phyloP scores from a whole-genome alignment of 2,888 invertebrate genomes.

The Diarsia dahlii region DNA sequence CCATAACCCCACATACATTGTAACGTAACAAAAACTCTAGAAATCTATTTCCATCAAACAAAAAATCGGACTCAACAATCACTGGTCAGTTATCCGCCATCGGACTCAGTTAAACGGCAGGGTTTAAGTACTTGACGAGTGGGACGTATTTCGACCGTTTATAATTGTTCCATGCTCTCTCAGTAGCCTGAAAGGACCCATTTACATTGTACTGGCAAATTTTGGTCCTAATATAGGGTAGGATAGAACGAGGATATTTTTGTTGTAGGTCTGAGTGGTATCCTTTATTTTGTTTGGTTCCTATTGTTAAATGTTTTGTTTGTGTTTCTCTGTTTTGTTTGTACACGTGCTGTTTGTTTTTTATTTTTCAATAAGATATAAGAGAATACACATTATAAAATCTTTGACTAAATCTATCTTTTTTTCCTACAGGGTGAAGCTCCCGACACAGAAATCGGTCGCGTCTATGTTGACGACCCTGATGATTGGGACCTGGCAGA shows the following conservation, averaged over 20 bases:
- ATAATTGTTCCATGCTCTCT: constrained; percentile 23
- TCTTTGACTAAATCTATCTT: background rate
- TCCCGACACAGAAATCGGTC: constrained; percentile 96
- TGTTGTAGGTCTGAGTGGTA: background rate
- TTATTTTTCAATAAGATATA: background rate
- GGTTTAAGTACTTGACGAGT: constrained; percentile 16
- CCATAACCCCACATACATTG: background rate
- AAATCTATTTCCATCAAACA: constrained; percentile 5
- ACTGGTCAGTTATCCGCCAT: constrained; percentile 16
- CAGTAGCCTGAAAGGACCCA: constrained; percentile 7
- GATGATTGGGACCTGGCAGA: constrained; percentile 99
- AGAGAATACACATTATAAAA: background rate
- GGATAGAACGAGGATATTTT: constrained; percentile 5
- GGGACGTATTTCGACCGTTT: constrained; percentile 30
- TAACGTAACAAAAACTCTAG: background rate
- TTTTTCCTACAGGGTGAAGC: constrained; percentile 91
- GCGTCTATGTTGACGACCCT: constrained; percentile 97
- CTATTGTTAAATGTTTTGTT: constrained; percentile 5
- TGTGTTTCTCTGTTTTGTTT: background rate
- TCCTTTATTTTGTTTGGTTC: background rate
- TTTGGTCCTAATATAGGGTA: constrained; percentile 2
- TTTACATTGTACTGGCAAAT: constrained; percentile 20
- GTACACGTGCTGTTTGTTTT: background rate
- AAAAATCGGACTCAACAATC: background rate
- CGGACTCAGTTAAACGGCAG: background rate